These are phyloP conservation scores for Chymomyza procnemis DNA, from an alignment of 2,888 invertebrate species.

Conservation along the genomic window DNA sequence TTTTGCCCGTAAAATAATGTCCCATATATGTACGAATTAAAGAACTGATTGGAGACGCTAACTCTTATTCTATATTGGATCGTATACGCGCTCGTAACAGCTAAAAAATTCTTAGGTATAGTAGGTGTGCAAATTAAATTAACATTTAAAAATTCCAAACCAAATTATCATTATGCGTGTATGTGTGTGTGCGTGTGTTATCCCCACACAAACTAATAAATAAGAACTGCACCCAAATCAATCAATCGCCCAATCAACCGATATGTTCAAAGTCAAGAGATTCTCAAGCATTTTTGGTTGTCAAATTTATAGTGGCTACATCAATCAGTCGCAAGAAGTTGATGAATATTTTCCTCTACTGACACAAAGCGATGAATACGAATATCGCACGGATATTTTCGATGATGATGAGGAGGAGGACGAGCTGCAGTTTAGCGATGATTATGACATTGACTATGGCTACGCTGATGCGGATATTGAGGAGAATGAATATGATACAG, in stretches of 20 bases:
- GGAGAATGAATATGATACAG: conserved; percentile 17
- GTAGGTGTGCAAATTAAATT: not conserved
- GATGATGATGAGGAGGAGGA: conserved; percentile 74
- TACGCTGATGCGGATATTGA: conserved; percentile 36
- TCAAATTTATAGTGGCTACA: conserved; percentile 89
- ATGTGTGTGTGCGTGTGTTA: not conserved
- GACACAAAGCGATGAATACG: conserved; percentile 69
- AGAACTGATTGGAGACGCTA: too few relatives aligned
- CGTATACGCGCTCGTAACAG: too few relatives aligned
- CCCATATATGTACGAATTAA: conserved; percentile 32
- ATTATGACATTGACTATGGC: conserved; percentile 56
- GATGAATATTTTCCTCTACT: conserved; percentile 93
- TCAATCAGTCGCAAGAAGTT: conserved; percentile 94
- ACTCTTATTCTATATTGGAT: too few relatives aligned
- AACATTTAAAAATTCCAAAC: conserved; percentile 17
- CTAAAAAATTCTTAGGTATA: too few relatives aligned
- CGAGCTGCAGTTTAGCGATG: conserved; percentile 76
- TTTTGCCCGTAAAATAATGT: conserved; percentile 38
- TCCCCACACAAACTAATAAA: not conserved
- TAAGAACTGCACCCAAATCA: conserved; percentile 25
- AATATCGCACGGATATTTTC: conserved; percentile 64
- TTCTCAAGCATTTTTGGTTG: conserved; percentile 34
- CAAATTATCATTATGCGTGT: not conserved
- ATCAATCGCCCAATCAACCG: conserved; percentile 18
- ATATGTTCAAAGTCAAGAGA: conserved; percentile 11